phyloP scores from a whole-genome alignment of 2,113 vertebrate species.

The Strigops habroptila region DNA sequence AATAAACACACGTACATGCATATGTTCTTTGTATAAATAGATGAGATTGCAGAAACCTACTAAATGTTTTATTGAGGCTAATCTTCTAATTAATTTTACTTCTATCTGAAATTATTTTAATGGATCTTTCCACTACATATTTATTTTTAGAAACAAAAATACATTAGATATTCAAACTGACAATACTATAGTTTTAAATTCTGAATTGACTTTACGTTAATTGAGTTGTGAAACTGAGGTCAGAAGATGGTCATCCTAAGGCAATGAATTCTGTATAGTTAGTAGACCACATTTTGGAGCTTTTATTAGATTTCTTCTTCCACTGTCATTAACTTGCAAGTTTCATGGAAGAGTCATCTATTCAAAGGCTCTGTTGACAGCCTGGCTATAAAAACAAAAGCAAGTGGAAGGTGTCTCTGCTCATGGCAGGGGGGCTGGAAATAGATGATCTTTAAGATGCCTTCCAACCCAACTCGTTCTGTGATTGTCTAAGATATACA shows the following conservation, averaged over 20 bases:
- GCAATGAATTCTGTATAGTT: background rate
- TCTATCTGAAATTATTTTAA: background rate
- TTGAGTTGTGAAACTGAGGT: background rate
- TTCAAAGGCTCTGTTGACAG: background rate
- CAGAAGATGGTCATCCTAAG: background rate
- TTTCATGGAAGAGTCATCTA: background rate
- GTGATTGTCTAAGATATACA: no score
- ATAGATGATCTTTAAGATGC: background rate
- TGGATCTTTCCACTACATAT: background rate
- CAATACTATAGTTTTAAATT: background rate
- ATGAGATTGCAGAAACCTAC: background rate
- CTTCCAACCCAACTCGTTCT: background rate
- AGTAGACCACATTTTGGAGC: background rate
- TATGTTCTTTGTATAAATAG: slow-evolving; percentile 1
- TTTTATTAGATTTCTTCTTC: background rate
- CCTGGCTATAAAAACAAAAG: background rate
- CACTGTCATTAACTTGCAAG: background rate
- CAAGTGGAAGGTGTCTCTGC: background rate
- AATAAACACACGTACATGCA: background rate
- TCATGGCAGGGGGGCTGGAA: background rate
- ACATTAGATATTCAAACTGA: background rate
- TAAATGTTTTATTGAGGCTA: background rate
- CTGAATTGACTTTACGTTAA: background rate
- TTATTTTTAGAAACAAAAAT: background rate
- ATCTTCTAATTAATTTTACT: slow-evolving; percentile 7